phyloP scores from a whole-genome alignment of 2,113 vertebrate genomes.

The Syngnathoides biaculeatus region DNA sequence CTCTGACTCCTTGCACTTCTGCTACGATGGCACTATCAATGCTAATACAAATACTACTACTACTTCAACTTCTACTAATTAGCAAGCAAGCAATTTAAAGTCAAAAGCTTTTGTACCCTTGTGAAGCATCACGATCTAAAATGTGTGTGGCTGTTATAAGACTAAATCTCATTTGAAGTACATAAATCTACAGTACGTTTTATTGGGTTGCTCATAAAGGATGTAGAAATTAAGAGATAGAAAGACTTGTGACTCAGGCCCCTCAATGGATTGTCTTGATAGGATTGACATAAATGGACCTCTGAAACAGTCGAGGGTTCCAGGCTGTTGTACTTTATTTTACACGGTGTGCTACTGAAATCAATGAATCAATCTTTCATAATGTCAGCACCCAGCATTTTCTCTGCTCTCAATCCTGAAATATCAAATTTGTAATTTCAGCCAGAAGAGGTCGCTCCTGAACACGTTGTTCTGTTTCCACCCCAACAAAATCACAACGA shows the following conservation, averaged over 20 bases:
- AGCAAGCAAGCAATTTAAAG: neutral
- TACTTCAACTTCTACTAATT: neutral
- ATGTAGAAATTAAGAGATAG: neutral
- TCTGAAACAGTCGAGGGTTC: slow-evolving; percentile 20
- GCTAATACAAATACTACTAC: neutral
- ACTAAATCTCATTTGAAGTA: neutral
- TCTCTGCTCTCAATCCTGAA: neutral
- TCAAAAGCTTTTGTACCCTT: neutral
- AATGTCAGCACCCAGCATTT: neutral
- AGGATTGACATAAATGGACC: slow-evolving; percentile 54
- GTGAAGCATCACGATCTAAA: neutral
- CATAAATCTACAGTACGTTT: neutral
- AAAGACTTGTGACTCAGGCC: slow-evolving; percentile 26
- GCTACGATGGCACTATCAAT: neutral
- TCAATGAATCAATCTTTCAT: neutral
- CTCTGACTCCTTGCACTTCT: neutral
- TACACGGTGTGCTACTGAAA: slow-evolving; percentile 18
- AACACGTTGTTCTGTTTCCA: slow-evolving; percentile 69
- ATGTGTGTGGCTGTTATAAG: neutral
- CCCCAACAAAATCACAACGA: slow-evolving; percentile 57
- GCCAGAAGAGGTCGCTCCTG: slow-evolving; percentile 71
- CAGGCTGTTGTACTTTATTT: slow-evolving; percentile 20
- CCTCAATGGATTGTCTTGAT: slow-evolving; percentile 54
- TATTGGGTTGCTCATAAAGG: neutral
- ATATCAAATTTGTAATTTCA: slow-evolving; percentile 37